Evolutionary conservation across 2,797 vertebrate genomes (phyloP).

Genomic region (Crax fasciolata): DNA sequence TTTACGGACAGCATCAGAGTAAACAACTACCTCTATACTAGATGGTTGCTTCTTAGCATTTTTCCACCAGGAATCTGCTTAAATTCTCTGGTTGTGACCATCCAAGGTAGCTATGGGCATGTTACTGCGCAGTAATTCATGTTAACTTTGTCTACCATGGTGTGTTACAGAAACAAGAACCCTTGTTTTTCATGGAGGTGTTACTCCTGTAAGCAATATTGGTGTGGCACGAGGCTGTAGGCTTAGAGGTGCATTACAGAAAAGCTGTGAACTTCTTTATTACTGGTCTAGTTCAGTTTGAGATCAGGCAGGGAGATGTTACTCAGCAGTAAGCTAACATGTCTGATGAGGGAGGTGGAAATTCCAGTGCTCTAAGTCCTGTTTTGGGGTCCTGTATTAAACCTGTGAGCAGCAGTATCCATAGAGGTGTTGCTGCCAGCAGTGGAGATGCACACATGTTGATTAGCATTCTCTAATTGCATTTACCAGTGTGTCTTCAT

Average conservation of each 20-base stretch:
- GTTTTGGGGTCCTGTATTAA: not conserved
- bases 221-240: not conserved
- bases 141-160: not conserved
- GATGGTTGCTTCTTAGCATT: not conserved
- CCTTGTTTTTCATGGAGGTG: not conserved
- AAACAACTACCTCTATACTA: not conserved
- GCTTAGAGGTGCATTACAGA: not conserved
- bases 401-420: conserved; percentile 50
- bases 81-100: rapidly evolving
- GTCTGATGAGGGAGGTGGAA: not conserved
- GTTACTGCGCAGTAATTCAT: not conserved
- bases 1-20: not conserved
- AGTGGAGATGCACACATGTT: conserved; percentile 44
- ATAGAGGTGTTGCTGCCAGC: conserved; percentile 43
- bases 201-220: not conserved
- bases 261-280: not conserved
- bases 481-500: conserved; percentile 33
- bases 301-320: not conserved
- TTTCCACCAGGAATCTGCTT: not conserved
- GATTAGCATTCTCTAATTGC: conserved; percentile 59
- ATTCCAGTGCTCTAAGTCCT: not conserved
- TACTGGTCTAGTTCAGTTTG: not conserved
- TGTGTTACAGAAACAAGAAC: not conserved
- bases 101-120: rapidly evolving
- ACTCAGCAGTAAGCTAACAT: not conserved